Conservation (phyloP, 2,888 invertebrate genomes). For the Andrena haemorrhoa region DNA sequence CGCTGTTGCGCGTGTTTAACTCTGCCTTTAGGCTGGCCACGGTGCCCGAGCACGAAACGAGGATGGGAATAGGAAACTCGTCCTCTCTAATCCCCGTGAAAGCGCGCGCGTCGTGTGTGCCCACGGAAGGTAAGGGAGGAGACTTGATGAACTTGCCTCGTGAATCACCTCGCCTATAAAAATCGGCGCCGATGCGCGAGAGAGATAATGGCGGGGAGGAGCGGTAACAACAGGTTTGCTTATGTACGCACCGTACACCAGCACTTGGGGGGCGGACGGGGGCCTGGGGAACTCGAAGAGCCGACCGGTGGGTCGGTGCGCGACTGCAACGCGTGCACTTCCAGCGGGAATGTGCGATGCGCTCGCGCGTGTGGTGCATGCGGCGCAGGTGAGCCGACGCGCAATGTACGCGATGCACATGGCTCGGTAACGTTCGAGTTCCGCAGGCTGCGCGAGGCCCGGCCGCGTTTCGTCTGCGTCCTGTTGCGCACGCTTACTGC, state of each 20-base stretch:
- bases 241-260: slow-evolving; percentile 70
- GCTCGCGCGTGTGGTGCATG: slow-evolving; percentile 29
- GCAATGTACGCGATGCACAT: slow-evolving; percentile 42
- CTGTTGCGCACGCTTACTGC: slow-evolving; percentile 57
- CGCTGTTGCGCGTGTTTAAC: too few species aligned
- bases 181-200: slow-evolving; percentile 77
- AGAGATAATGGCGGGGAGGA: slow-evolving; percentile 77
- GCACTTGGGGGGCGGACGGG: slow-evolving; percentile 2
- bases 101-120: slow-evolving; percentile 60
- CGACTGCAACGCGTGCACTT: slow-evolving; percentile 48
- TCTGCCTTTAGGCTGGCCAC: not conserved
- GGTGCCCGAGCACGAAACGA: slow-evolving; percentile 30
- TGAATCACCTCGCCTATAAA: slow-evolving; percentile 77
- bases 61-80: slow-evolving; percentile 44
- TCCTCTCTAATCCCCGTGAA: slow-evolving; percentile 70
- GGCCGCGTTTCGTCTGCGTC: slow-evolving; percentile 67
- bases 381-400: slow-evolving; percentile 43
- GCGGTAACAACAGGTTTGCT: slow-evolving; percentile 80
- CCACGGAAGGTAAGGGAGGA: slow-evolving; percentile 64
- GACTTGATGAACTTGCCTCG: slow-evolving; percentile 79
- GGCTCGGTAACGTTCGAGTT: slow-evolving; percentile 66
- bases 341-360: slow-evolving; percentile 34
- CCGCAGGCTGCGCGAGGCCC: slow-evolving; percentile 64
- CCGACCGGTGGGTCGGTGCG: slow-evolving; percentile 18
- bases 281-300: slow-evolving; percentile 13